Evolutionary conservation across 1,140 invertebrate genomes (phyloP).

Genomic region (Gryllus bimaculatus): DNA sequence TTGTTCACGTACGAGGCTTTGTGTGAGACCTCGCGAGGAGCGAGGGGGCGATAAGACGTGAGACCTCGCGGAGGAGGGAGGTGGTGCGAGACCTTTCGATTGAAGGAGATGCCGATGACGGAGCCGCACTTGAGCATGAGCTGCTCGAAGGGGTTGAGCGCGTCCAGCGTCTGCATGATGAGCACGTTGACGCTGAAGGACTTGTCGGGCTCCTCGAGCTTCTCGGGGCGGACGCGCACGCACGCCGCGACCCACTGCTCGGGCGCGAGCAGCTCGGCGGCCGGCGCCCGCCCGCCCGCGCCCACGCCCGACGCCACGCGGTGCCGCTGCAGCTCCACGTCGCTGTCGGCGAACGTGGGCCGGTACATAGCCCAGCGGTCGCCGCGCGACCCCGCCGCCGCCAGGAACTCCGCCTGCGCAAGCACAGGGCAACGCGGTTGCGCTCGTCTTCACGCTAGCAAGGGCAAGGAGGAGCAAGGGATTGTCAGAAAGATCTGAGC

Average conservation of each 20-base stretch:
- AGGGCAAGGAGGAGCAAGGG: too few relatives aligned
- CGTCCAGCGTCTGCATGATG: slow-evolving; percentile 41
- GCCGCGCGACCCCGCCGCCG: neutral
- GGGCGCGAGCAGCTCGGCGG: neutral
- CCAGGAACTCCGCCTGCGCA: neutral
- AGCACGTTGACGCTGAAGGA: slow-evolving; percentile 27
- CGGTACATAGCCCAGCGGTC: neutral
- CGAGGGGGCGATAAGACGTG: too few relatives aligned
- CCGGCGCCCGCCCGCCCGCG: too few relatives aligned
- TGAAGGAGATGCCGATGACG: slow-evolving; percentile 39
- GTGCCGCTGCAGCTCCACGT: neutral
- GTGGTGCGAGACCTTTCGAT: slow-evolving; percentile 24
- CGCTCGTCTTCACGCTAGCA: too few relatives aligned
- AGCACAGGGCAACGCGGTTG: too few relatives aligned
- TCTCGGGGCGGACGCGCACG: neutral
- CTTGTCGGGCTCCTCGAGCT: neutral
- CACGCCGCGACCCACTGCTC: neutral
- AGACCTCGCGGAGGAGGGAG: too few relatives aligned
- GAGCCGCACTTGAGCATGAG: slow-evolving; percentile 41
- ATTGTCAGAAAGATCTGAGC: too few relatives aligned
- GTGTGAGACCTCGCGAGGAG: too few relatives aligned
- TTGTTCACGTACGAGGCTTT: too few relatives aligned
- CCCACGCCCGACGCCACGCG: too few relatives aligned
- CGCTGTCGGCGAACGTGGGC: neutral
- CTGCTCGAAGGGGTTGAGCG: slow-evolving; percentile 40